Evolutionary conservation across 2,797 vertebrate genomes (phyloP), one percentile per base, ranked within the genome.

Genomic region (Enteromius radiatus): DNA sequence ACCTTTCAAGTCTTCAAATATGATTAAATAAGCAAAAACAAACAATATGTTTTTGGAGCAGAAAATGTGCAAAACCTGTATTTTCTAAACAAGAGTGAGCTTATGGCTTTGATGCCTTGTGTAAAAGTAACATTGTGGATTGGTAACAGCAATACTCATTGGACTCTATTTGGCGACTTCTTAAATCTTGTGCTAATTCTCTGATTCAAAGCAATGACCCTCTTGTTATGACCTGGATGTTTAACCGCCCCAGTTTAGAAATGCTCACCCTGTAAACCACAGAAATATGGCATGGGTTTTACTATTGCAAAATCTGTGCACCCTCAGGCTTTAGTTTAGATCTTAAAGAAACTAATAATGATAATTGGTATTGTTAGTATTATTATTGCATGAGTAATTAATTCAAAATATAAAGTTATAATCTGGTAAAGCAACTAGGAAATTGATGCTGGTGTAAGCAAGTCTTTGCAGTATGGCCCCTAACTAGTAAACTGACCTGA

Each of bases 221-320:
- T 67, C 47, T 67, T 82, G 47, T 68, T 47, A 54, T 82, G 69
- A 81, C 79, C 81, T 82, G 26, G 64, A 76, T 65, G 28, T 74
- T 74, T 65, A 47, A 67, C 61, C 19, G 23, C 19, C 70, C 80
- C 10, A 38, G 59, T 75, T 74, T 43, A 68, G 19, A 38, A 31
- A 76, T 43, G 6, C 63, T 43, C 61, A 76, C 63, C 47, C 38
- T 31, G 38, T 15, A 76, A 68, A 68, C 71, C 36, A 56, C n/a
- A 54, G 0, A 52, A 41, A 82, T 82, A 38, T 31, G 54, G 38
- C 70, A 45, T 3, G 14, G 14, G 49, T 81, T 73, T 73, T 49
- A 3, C 10, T 1, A 64, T 45, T 54, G 21, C 10, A 74, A 28
- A 11, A 76, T 21, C 21, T 9, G n/a, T 75, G 73, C 41, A 41